These are phyloP conservation scores for Molossus alvarezi DNA, from an alignment of 2,797 vertebrate genomes.

Conservation along the genomic window DNA sequence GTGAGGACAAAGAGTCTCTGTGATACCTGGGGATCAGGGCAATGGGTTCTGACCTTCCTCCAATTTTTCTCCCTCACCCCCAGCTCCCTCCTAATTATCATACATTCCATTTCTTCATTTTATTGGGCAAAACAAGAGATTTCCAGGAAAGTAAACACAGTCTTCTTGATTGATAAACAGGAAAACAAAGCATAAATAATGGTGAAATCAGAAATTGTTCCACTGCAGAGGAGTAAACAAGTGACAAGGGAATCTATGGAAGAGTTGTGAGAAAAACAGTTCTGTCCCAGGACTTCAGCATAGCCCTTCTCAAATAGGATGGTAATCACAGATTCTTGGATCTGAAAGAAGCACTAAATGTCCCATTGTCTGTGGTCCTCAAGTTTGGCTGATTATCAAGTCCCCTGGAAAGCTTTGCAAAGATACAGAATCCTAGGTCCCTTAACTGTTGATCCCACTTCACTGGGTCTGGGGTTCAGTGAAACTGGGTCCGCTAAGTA, in stretches of 20 bases:
- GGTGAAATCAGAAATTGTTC: background rate
- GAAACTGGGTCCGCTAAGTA: background rate
- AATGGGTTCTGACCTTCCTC: background rate
- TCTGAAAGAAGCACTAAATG: background rate
- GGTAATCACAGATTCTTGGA: background rate
- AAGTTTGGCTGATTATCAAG: background rate
- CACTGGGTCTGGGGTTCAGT: background rate
- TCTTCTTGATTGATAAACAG: slow-evolving; percentile 11
- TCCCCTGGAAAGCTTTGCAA: background rate
- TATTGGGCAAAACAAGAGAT: background rate
- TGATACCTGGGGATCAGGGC: background rate
- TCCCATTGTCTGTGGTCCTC: background rate
- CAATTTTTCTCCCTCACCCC: background rate
- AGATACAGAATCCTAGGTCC: background rate
- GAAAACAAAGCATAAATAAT: background rate
- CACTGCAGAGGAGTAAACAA: background rate
- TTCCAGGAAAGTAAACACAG: background rate
- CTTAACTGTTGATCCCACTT: background rate
- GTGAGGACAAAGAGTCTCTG: background rate
- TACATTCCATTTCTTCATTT: background rate
- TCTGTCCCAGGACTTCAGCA: background rate
- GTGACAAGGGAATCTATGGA: background rate
- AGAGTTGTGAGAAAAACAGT: background rate
- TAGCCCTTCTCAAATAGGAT: background rate
- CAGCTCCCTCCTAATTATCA: background rate